phyloP scores from a whole-genome alignment of 2,888 invertebrate species.

The Tribolium freemani region DNA sequence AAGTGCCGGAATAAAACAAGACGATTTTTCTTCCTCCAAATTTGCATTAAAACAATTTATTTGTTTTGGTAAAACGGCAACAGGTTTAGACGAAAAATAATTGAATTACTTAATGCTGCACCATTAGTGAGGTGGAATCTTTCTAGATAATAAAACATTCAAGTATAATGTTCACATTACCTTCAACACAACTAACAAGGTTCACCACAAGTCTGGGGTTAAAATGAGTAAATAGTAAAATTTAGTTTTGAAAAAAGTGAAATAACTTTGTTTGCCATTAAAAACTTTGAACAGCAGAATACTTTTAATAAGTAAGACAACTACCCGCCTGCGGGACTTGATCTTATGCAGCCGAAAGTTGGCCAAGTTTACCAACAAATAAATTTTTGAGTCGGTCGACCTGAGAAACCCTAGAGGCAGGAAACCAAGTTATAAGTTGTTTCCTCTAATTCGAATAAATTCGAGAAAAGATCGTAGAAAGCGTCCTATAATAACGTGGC shows the following conservation, averaged over 20 bases:
- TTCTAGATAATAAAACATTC: not conserved
- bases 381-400: constrained; percentile 23
- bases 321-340: not conserved
- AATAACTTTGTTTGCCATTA: constrained; percentile 3
- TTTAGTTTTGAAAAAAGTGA: not conserved
- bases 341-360: constrained; percentile 18
- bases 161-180: not conserved
- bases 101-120: not conserved
- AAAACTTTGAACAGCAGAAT: constrained; percentile 10
- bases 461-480: constrained; percentile 2
- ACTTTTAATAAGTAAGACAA: constrained; percentile 24
- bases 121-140: not conserved
- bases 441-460: constrained; percentile 19
- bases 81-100: not conserved
- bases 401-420: not conserved
- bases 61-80: not conserved
- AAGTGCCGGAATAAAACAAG: constrained; percentile 4
- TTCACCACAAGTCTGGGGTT: too few relatives aligned
- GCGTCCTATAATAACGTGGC: constrained; percentile 12
- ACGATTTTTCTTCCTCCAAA: too few relatives aligned
- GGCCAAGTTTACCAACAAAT: constrained; percentile 25
- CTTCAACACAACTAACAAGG: not conserved
- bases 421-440: constrained; percentile 28
- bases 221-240: too few relatives aligned
- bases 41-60: constrained; percentile 37